A percentile compares a stretch with the other conserved stretches of the same genome.
Conservation (phyloP, 2,888 invertebrate species). For the Zele albiditarsus region DNA sequence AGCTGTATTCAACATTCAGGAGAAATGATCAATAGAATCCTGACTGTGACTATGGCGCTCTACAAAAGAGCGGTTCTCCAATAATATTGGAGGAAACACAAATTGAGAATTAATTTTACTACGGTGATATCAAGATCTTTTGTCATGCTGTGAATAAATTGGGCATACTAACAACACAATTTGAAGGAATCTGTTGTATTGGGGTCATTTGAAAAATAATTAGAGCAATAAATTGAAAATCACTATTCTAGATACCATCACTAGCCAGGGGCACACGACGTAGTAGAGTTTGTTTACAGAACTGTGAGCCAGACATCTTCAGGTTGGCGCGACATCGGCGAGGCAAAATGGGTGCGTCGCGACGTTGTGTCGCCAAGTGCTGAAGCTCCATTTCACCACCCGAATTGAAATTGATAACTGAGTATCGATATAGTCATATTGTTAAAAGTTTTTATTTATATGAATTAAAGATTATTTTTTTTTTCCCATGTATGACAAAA, state of each 20-base stretch:
- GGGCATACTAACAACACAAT: not conserved
- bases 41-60: too few species aligned
- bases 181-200: not conserved
- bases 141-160: too few species aligned
- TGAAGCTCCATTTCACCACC: constrained; percentile 47
- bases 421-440: not conserved
- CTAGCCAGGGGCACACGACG: not conserved
- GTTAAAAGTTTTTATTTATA: not conserved
- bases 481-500: not conserved
- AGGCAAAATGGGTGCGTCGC: constrained; percentile 53
- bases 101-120: too few species aligned
- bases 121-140: too few species aligned
- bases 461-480: constrained; percentile 4
- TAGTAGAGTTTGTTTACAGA: constrained; percentile 47
- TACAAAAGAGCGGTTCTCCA: too few species aligned
- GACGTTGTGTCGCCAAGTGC: constrained; percentile 54
- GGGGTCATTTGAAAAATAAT: not conserved
- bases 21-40: constrained; percentile 51
- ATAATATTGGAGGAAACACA: too few species aligned
- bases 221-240: not conserved
- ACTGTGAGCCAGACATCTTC: constrained; percentile 8
- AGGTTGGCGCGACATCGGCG: constrained; percentile 45
- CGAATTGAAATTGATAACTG: constrained; percentile 5
- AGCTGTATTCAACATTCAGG: constrained; percentile 36
- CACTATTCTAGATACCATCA: not conserved